Percentiles rank a stretch among this genome's conserved stretches.
Evolutionary conservation across 2,113 vertebrate genomes (phyloP).

Genomic region (Lepus timidus): DNA sequence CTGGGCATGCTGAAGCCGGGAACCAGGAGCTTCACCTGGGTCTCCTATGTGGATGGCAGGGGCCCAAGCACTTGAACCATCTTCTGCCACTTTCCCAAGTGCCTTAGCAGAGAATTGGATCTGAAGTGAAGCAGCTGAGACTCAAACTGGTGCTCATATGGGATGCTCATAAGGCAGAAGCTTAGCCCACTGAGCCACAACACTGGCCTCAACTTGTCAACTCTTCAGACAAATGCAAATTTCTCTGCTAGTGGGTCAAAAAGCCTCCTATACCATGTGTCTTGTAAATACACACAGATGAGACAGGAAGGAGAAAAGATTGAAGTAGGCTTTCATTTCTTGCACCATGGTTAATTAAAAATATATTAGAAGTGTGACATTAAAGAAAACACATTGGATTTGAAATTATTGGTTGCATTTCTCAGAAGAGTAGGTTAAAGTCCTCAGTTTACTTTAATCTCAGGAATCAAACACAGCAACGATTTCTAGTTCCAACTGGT

Average conservation of each 20-base stretch:
- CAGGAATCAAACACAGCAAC: neutral
- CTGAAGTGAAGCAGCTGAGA: too few species aligned
- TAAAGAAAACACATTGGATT: neutral
- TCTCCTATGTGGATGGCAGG: too few species aligned
- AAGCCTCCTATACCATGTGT: neutral
- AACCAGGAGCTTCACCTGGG: too few species aligned
- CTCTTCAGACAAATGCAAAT: neutral
- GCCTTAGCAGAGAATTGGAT: too few species aligned
- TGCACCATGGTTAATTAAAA: slow-evolving; percentile 2
- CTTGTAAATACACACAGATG: neutral
- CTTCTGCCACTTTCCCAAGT: too few species aligned
- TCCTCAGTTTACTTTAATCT: neutral
- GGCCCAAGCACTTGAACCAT: too few species aligned
- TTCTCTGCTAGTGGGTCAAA: neutral
- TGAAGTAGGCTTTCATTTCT: neutral
- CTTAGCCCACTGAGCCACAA: too few species aligned
- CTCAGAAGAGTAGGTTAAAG: neutral
- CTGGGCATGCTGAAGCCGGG: too few species aligned
- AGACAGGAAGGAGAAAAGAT: neutral
- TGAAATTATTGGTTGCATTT: neutral
- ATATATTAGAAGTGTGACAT: neutral
- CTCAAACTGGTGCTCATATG: too few species aligned
- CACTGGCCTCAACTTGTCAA: neutral
- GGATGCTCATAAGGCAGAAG: too few species aligned
- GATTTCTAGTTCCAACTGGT: neutral